Evolutionary conservation across 2,888 invertebrate species (phyloP), one percentile per base, ranked within the genome.

Genomic region (Lasioglossum marginatum): DNA sequence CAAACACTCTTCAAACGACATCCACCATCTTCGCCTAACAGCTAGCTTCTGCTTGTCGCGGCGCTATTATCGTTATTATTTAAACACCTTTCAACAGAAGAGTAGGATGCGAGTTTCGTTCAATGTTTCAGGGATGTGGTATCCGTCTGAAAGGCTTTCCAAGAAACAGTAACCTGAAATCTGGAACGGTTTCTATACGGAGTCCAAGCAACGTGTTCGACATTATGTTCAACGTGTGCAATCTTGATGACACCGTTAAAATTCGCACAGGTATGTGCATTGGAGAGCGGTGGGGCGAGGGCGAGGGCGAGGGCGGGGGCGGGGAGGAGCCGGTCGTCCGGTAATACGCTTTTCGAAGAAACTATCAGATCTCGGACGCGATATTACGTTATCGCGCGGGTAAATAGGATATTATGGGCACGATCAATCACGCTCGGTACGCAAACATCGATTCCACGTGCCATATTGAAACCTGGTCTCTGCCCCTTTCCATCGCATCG

Each of bases 371-470:
- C 72, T n/a, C 43, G 23, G 60, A 40, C 70, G 48, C 72, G 82
- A 66, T 82, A 83, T 76, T 57, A 72, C 45, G 70, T 68, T 71
- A 71, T 76, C 63, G 76, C 40, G 31, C 14, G 40, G 63, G 60
- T 76, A 76, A 77, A 82, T 82, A 74, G 60, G 75, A 79, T 79
- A 75, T 78, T 71, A 80, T 43, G 73, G 79, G 16, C 34, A 16
- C 84, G 78, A 84, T 86, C 84, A 76, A 84, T 84, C 86, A 84
- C 68, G n/a, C n/a, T 4, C 37, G n/a, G 45, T 10, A 70, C 57
- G 34, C 37, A n/a, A 52, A 19, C 34, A 70, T 77, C 63, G 63
- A 79, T 79, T 71, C 37, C 60, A 16, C 37, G 34, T 73, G 43
- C 12, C 27, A 79, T 79, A 73, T 73, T 73, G 73, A 79, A 73